phyloP scores from a whole-genome alignment of 2,113 vertebrate genomes.

The Cnemophilus loriae region DNA sequence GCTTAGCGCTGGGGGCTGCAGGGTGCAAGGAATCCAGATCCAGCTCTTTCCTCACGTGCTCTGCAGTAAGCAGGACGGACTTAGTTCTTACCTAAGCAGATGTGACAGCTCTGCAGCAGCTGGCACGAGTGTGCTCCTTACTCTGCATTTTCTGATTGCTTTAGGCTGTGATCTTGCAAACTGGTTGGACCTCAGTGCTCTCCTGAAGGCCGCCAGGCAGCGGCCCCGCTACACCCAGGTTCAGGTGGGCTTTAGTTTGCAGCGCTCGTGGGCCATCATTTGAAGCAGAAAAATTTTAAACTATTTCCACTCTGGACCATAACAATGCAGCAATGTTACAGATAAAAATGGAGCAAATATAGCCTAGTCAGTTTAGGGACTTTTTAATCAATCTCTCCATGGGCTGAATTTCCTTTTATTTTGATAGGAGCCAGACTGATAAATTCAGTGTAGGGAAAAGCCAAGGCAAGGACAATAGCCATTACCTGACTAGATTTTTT shows the following conservation, averaged over 20 bases:
- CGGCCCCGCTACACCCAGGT: fast-evolving
- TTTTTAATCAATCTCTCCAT: background rate
- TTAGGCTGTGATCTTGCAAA: background rate
- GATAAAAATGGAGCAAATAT: background rate
- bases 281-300: background rate
- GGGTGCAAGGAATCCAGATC: background rate
- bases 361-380: background rate
- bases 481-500: background rate
- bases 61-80: background rate
- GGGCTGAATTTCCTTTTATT: background rate
- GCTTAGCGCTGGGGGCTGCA: background rate
- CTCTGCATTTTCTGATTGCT: background rate
- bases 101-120: background rate
- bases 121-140: background rate
- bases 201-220: background rate
- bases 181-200: background rate
- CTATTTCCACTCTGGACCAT: background rate
- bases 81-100: background rate
- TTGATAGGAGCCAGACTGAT: background rate
- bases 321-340: slow-evolving; percentile 5
- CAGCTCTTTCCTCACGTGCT: background rate
- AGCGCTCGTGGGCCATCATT: background rate
- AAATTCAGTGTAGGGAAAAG: slow-evolving; percentile 10
- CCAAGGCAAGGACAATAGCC: background rate
- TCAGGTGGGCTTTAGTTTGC: background rate